Conservation (phyloP, 2,888 invertebrate species). For the Drosophila yooni region DNA sequence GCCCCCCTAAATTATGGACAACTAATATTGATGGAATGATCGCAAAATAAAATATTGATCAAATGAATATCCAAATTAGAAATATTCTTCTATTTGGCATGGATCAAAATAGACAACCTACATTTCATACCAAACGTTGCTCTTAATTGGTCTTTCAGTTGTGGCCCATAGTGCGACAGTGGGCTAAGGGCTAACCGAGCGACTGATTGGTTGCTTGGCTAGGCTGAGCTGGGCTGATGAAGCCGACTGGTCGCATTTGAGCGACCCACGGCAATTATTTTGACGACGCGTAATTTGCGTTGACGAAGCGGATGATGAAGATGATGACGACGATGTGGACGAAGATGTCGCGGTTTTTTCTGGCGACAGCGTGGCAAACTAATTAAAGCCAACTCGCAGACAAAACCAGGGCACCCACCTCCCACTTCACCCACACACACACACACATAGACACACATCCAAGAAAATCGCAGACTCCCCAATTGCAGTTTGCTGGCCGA, state of each 20-base stretch:
- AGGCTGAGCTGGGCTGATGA: slow-evolving; percentile 21
- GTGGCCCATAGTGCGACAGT: slow-evolving; percentile 38
- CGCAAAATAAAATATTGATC: neutral
- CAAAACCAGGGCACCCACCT: neutral
- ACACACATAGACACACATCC: slow-evolving; percentile 17
- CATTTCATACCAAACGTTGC: neutral
- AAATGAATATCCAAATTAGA: neutral
- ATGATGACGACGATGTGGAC: slow-evolving; percentile 49
- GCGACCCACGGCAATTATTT: slow-evolving; percentile 78
- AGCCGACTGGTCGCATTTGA: slow-evolving; percentile 51
- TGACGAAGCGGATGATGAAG: slow-evolving; percentile 69
- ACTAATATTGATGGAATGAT: neutral
- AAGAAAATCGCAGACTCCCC: slow-evolving; percentile 38
- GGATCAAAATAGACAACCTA: neutral
- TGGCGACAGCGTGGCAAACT: slow-evolving; percentile 76
- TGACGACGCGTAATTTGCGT: slow-evolving; percentile 79
- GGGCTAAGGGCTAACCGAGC: slow-evolving; percentile 32
- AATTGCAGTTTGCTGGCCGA: slow-evolving; percentile 64
- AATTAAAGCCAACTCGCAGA: slow-evolving; percentile 66
- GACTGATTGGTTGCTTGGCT: slow-evolving; percentile 12
- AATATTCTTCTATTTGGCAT: neutral
- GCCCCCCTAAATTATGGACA: neutral
- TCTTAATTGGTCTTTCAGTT: neutral
- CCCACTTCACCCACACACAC: neutral
- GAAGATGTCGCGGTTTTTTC: slow-evolving; percentile 56